These are phyloP conservation scores for Melitaea cinxia DNA, from an alignment of 1,140 invertebrate species.

Conservation along the genomic window DNA sequence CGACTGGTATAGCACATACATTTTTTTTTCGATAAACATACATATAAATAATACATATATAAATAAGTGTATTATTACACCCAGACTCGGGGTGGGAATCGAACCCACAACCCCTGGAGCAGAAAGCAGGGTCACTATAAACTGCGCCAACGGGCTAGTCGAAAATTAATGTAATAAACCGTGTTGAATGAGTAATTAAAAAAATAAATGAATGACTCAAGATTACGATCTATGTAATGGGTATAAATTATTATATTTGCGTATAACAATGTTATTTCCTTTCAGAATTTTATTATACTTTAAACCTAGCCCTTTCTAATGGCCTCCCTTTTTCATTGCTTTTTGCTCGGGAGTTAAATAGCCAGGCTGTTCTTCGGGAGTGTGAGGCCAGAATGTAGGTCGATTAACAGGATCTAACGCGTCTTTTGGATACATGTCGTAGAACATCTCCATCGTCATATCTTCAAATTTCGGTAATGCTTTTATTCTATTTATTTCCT, in stretches of 20 bases:
- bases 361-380: slow-evolving; percentile 76
- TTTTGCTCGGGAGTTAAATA: slow-evolving; percentile 49
- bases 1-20: too few relatives aligned
- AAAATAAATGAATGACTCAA: slow-evolving; percentile 7
- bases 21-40: too few relatives aligned
- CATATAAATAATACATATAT: too few relatives aligned
- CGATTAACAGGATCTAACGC: slow-evolving; percentile 83
- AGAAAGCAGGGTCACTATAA: too few relatives aligned
- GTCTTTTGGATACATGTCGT: slow-evolving; percentile 86
- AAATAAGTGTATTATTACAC: too few relatives aligned
- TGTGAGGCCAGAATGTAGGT: slow-evolving; percentile 89
- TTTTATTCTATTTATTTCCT: slow-evolving; percentile 84
- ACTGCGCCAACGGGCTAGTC: too few relatives aligned
- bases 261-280: background rate
- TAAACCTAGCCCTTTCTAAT: background rate
- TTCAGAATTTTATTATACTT: background rate
- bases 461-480: slow-evolving; percentile 88
- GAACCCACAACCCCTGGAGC: too few relatives aligned
- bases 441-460: slow-evolving; percentile 94
- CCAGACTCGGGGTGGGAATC: too few relatives aligned
- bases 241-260: background rate
- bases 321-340: slow-evolving; percentile 25
- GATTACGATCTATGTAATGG: background rate
- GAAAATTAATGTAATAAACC: background rate
- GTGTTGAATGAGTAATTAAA: slow-evolving; percentile 1